Evolutionary conservation across 2,888 invertebrate genomes (phyloP), one percentile per base, ranked within the genome.

Genomic region (Liodrosophila aerea): DNA sequence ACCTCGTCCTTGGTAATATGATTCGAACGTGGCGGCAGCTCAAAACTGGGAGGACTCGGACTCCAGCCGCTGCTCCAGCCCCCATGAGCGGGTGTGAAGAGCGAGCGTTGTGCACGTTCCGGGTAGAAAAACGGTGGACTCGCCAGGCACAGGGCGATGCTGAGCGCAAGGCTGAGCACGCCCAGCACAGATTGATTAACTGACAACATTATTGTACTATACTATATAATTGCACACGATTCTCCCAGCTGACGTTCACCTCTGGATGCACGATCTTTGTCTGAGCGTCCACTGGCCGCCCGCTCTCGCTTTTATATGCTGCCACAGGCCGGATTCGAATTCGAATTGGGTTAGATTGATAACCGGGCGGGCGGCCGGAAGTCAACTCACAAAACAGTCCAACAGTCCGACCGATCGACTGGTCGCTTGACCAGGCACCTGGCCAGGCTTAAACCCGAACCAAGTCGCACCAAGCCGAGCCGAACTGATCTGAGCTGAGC

Each of bases 1-100:
- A 89, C 58, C 41, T 89, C 89, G 2, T 87, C 84, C 62, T 87
- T 87, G 8, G 86, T 76, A 1, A 89, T 74, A 2, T 85, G 75
- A 34, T 83, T 80, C 3, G 78, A 57, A 2, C 66, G 76, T 18
- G 70, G 12, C 1, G 73, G 46, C 30, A 73, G 41, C 18, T 49
- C 70, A 15, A 70, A 54, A 29, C 76, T 73, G 27, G 71, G 62
- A 16, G 73, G 68, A 31, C 58, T 34, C 1, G 40, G 33, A 12
- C 56, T 58, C 51, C 76, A 69, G 12, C 76, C 87, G 18, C 61
- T 56, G 8, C 72, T 67, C 50, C 80, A 68, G 16, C 73, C 82
- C 31, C 73, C 29, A 13, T 50, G 22, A 22, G 22, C 22, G 22
- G 22, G 3, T 5, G 22, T 4, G 12, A 50, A 86, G 18, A 86